Base-by-base conservation (phyloP, 2,113 vertebrate genomes). In the Elaphurus davidianus region DNA sequence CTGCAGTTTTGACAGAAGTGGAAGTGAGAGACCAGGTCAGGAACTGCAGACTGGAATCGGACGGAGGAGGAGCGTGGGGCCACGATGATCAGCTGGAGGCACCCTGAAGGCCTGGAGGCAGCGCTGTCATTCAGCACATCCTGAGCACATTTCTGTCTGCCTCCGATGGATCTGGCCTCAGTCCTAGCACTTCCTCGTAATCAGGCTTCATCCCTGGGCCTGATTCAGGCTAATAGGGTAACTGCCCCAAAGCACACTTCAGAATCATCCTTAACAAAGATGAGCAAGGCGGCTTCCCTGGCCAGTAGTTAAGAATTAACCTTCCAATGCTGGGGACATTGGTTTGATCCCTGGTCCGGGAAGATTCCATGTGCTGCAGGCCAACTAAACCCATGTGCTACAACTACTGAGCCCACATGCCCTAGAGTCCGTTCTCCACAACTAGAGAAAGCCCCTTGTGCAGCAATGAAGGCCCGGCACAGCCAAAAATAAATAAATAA, bases 61-160 rank as follows among this genome's bases (percentile, higher is more conserved):
- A 81, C 5, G 7, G 40, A 11, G 54, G 62, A 33, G 54, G 45
- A 28, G 6, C 1, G 0, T 7, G 50, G 64, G 40, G 15, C 0
- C 6, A 13, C 13, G 21, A 23, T 0, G 1, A 6, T 17, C 52
- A 3, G 2, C 6, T 3, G 3, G 40, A 36, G 16, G 5, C 25
- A 6, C 27, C 12, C 62, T 7, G 45, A 16, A 59, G 64, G 30
- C 36, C 28, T 14, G 52, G 23, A 47, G 13, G 15, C 16, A 7
- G 2, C 13, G 12, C 15, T 11, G 3, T 14, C 71, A 7, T 4
- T 47, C 36, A 11, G 5, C 82, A 57, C 40, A 10, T 25, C 28
- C 43, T 0, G 2, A 50, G n/a, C 23, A 19, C 36, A 3, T 33
- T 14, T 8, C 1, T 2, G 11, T 78, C 27, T 57, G 25, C 19